Percentiles rank a stretch among this genome's conserved stretches.
phyloP scores from a whole-genome alignment of 2,888 invertebrate species.

The Pristionchus maxplancki region DNA sequence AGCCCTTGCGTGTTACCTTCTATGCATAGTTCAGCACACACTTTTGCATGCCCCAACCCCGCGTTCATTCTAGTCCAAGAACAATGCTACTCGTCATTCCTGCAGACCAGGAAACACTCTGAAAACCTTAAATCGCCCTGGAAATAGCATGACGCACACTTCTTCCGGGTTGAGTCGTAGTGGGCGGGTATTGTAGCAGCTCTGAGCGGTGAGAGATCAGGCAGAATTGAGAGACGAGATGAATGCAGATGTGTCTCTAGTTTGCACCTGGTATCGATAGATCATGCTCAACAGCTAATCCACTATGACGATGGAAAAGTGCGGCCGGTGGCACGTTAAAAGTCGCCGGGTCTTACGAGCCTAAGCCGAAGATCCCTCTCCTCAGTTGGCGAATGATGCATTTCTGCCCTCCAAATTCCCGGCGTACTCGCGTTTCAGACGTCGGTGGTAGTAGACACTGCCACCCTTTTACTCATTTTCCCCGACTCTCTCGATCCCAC shows the following conservation, averaged over 20 bases:
- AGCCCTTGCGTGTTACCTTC: no score
- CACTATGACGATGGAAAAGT: background rate
- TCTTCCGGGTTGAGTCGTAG: background rate
- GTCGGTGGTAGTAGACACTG: background rate
- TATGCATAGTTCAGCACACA: background rate
- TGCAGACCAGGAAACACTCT: background rate
- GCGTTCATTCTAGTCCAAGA: background rate
- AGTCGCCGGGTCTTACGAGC: background rate
- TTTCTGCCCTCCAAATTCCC: background rate
- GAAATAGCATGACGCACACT: background rate
- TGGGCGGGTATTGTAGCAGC: background rate
- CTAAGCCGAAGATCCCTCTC: constrained; percentile 6
- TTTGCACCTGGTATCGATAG: background rate
- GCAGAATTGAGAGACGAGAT: background rate
- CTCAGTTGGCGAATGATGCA: background rate
- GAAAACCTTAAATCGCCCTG: background rate
- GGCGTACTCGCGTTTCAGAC: background rate
- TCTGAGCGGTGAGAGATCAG: background rate
- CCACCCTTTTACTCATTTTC: background rate
- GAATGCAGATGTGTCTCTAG: background rate
- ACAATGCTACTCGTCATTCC: background rate
- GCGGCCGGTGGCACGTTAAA: background rate
- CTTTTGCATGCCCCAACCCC: background rate
- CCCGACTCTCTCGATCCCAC: background rate
- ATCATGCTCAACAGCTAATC: background rate